These are phyloP conservation scores for Hofmannophila pseudospretella DNA, from an alignment of 2,888 invertebrate genomes.

Conservation along the genomic window DNA sequence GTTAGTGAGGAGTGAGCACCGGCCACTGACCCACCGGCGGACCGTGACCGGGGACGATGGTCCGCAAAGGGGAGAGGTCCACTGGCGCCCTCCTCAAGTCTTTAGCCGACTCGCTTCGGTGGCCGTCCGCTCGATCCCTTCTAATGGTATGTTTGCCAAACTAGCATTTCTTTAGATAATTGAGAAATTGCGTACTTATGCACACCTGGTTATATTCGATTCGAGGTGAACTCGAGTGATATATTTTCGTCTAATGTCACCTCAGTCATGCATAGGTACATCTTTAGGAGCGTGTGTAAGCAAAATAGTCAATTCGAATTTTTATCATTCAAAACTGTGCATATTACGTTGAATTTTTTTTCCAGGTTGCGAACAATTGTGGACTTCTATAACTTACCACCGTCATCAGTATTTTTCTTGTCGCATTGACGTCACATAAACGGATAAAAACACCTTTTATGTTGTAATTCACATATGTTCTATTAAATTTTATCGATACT, in stretches of 20 bases:
- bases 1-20: slow-evolving; percentile 38
- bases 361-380: too few species aligned
- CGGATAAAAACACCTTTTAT: slow-evolving; percentile 2
- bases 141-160: slow-evolving; percentile 54
- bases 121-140: slow-evolving; percentile 57
- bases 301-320: too few species aligned
- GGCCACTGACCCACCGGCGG: slow-evolving; percentile 69
- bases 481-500: slow-evolving; percentile 1
- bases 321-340: too few species aligned
- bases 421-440: slow-evolving; percentile 4
- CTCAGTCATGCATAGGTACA: too few species aligned
- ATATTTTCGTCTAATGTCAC: too few species aligned
- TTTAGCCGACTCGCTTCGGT: slow-evolving; percentile 66
- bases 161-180: not conserved
- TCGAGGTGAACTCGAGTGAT: too few species aligned
- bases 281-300: too few species aligned
- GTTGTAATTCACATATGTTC: slow-evolving; percentile 1
- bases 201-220: too few species aligned
- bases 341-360: too few species aligned
- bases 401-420: not conserved
- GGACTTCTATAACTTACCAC: too few species aligned
- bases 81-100: slow-evolving; percentile 63
- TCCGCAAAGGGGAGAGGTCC: slow-evolving; percentile 67
- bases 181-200: too few species aligned
- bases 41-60: slow-evolving; percentile 72